Base-by-base conservation (phyloP, 1,140 invertebrate species). In the Drosophila sproati region DNA sequence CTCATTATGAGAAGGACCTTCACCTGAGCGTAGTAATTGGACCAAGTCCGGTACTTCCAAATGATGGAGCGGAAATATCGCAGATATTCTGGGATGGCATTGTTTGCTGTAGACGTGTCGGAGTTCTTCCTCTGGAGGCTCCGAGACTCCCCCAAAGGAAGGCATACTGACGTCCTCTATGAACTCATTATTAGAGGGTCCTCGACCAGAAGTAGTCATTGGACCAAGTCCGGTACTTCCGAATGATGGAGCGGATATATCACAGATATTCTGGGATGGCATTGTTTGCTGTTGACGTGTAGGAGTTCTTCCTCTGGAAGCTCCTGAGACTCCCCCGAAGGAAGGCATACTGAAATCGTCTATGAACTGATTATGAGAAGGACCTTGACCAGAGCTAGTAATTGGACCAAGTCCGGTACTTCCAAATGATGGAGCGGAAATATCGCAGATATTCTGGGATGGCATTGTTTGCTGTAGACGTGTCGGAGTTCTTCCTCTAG, bases 121-220 rank as follows among this genome's bases (percentile, higher is more conserved):
- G 37, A 39, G 6, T 7, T 10, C 37, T 39, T 39, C 3, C 1
- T 57, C 52, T 12, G 3, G 60, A 62, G 8, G 32, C n/a, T 20
- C 60, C 3, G 60, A 62, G 4, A 51, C 34, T 37, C 7, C 34
- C 6, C 6, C 60, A 20, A 62, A 50, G 41, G 51, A 64, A 5
- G 62, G 69, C 69, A 68, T 68, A 4, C 45, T 34, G 10, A 59
- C 10, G 12, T 68, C 34, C n/a, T 59, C 63, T 35, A 67, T 12
- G 20, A 41, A 56, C 3, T 43, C 48, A 43, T 12, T 10, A 3
- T 7, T 12, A 3, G 12, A 50, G 10, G 29, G 2, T 20, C 2
- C 10, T 6, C 12, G 43, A 0, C 12, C 37, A 7, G 7, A 39
- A 4, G 0, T 7, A 4, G n/a, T n/a, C 5, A 29, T 54, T n/a